These are phyloP conservation scores for Drosophila prolongata DNA, from an alignment of 2,888 invertebrate genomes.

Conservation along the genomic window DNA sequence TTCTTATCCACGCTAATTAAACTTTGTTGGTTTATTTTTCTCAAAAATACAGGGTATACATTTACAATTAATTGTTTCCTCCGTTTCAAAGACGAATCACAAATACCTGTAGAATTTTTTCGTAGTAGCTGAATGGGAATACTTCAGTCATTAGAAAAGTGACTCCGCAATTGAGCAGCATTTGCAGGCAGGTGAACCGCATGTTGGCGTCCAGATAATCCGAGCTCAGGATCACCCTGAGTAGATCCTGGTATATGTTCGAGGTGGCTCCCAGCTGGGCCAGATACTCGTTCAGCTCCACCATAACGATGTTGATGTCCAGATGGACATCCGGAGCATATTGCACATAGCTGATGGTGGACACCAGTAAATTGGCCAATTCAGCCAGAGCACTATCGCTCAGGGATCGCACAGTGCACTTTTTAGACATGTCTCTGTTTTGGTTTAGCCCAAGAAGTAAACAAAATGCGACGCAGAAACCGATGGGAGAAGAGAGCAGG, in stretches of 20 bases:
- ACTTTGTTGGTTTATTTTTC: too few species aligned
- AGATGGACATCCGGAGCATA: slow-evolving; percentile 86
- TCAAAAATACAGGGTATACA: too few species aligned
- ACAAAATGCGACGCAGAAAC: slow-evolving; percentile 67
- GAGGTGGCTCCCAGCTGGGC: slow-evolving; percentile 87
- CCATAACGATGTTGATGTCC: slow-evolving; percentile 86
- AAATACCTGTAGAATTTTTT: slow-evolving; percentile 87
- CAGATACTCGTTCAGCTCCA: slow-evolving; percentile 87
- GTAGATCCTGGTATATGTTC: slow-evolving; percentile 89
- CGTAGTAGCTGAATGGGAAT: slow-evolving; percentile 90
- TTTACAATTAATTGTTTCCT: too few species aligned
- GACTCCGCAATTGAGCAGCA: slow-evolving; percentile 88
- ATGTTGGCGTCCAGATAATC: slow-evolving; percentile 89
- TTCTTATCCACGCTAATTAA: too few species aligned
- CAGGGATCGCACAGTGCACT: slow-evolving; percentile 86
- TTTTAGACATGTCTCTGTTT: slow-evolving; percentile 87
- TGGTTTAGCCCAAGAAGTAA: slow-evolving; percentile 29
- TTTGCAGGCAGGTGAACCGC: slow-evolving; percentile 88
- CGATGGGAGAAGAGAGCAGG: slow-evolving; percentile 11
- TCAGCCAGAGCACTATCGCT: slow-evolving; percentile 87
- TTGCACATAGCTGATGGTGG: slow-evolving; percentile 87
- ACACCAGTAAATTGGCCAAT: slow-evolving; percentile 87
- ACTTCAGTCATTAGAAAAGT: slow-evolving; percentile 88
- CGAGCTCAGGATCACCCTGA: slow-evolving; percentile 88
- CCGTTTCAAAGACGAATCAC: too few species aligned